These are phyloP conservation scores for Thereva nobilitata DNA, from an alignment of 2,888 invertebrate genomes.

Conservation along the genomic window DNA sequence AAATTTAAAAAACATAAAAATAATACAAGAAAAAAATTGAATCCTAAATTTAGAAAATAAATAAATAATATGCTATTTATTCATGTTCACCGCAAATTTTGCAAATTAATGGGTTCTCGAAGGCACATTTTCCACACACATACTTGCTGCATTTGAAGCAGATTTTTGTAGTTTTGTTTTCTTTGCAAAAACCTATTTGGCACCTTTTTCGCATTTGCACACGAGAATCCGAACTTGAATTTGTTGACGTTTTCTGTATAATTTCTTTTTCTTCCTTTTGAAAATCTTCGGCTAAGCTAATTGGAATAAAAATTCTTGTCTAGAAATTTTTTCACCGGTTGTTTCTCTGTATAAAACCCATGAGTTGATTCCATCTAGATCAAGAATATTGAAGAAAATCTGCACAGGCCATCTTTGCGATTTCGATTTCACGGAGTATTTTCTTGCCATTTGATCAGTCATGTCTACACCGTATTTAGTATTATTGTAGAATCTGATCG, in stretches of 20 bases:
- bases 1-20: slow-evolving; percentile 30
- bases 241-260: slow-evolving; percentile 31
- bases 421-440: slow-evolving; percentile 40
- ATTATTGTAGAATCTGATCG: slow-evolving; percentile 1
- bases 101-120: slow-evolving; percentile 31
- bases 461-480: not conserved
- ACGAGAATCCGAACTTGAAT: slow-evolving; percentile 31
- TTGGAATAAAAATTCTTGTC: slow-evolving; percentile 20
- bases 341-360: slow-evolving; percentile 43
- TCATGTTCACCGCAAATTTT: slow-evolving; percentile 26
- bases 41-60: too few species aligned
- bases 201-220: slow-evolving; percentile 31
- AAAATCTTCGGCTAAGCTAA: slow-evolving; percentile 30
- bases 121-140: slow-evolving; percentile 27
- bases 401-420: slow-evolving; percentile 41
- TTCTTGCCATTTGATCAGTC: slow-evolving; percentile 34
- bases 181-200: slow-evolving; percentile 33
- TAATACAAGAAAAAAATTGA: slow-evolving; percentile 30
- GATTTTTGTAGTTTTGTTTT: slow-evolving; percentile 32
- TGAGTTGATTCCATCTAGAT: slow-evolving; percentile 41
- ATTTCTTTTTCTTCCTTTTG: slow-evolving; percentile 27
- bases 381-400: slow-evolving; percentile 42
- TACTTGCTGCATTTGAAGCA: slow-evolving; percentile 30
- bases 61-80: too few species aligned
- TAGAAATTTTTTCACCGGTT: slow-evolving; percentile 41